Percentiles rank a stretch among this genome's conserved stretches.
phyloP scores from a whole-genome alignment of 2,888 invertebrate species.

The Helicoverpa assulta region DNA sequence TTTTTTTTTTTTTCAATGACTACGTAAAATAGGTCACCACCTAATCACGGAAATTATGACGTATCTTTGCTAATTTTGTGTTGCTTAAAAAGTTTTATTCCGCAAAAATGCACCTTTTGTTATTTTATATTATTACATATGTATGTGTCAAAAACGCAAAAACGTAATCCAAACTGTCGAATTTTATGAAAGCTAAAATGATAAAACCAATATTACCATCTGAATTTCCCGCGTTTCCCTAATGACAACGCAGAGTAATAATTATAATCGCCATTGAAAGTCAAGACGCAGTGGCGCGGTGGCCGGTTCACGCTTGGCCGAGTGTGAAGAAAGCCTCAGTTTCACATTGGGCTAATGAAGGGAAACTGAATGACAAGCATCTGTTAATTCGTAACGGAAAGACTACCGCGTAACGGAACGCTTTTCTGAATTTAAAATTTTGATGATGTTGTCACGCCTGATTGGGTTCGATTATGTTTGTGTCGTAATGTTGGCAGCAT shows the following conservation, averaged over 20 bases:
- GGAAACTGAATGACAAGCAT: slow-evolving; percentile 51
- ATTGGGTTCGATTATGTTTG: slow-evolving; percentile 10
- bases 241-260: slow-evolving; percentile 44
- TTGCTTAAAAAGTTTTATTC: no score
- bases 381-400: slow-evolving; percentile 42
- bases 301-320: slow-evolving; percentile 43
- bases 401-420: slow-evolving; percentile 31
- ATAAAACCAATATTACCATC: slow-evolving; percentile 9
- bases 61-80: no score
- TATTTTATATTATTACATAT: no score
- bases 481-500: slow-evolving; percentile 28
- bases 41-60: no score
- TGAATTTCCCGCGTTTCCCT: slow-evolving; percentile 42
- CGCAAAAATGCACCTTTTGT: no score
- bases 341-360: slow-evolving; percentile 59
- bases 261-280: slow-evolving; percentile 62
- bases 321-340: slow-evolving; percentile 51
- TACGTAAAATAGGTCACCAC: no score
- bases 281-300: slow-evolving; percentile 46
- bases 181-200: slow-evolving; percentile 24
- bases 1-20: no score
- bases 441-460: slow-evolving; percentile 25
- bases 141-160: no score
- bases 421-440: slow-evolving; percentile 28
- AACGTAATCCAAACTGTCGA: no score